phyloP scores from a whole-genome alignment of 2,113 vertebrate genomes.

The Caloenas nicobarica region DNA sequence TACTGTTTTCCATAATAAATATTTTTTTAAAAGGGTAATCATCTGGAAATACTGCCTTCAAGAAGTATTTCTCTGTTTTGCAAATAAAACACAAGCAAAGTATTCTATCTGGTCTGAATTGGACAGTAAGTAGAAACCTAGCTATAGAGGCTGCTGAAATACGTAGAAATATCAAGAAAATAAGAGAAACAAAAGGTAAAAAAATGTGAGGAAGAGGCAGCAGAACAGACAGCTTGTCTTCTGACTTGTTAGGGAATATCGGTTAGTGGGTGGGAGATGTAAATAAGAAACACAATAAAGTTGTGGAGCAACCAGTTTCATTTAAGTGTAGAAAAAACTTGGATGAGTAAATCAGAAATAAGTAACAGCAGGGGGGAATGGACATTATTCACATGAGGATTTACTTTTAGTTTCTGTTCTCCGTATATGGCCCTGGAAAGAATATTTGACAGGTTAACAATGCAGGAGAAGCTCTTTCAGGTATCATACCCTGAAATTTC shows the following conservation, averaged over 20 bases:
- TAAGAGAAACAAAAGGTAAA: no score
- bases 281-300: neutral
- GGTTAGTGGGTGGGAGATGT: neutral
- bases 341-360: neutral
- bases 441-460: neutral
- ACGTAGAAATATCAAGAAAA: no score
- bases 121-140: neutral
- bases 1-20: neutral
- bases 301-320: neutral
- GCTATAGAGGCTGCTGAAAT: neutral
- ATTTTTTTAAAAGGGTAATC: neutral
- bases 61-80: neutral
- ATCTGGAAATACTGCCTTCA: neutral
- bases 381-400: neutral
- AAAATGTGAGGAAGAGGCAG: neutral
- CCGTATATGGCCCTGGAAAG: neutral
- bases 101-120: neutral
- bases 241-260: neutral
- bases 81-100: neutral
- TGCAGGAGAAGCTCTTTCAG: neutral
- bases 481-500: neutral
- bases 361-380: neutral
- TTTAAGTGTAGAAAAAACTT: neutral
- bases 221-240: neutral
- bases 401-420: neutral